phyloP scores from a whole-genome alignment of 64 coral and sea anemone genomes.

The Stichodactyla helianthus region DNA sequence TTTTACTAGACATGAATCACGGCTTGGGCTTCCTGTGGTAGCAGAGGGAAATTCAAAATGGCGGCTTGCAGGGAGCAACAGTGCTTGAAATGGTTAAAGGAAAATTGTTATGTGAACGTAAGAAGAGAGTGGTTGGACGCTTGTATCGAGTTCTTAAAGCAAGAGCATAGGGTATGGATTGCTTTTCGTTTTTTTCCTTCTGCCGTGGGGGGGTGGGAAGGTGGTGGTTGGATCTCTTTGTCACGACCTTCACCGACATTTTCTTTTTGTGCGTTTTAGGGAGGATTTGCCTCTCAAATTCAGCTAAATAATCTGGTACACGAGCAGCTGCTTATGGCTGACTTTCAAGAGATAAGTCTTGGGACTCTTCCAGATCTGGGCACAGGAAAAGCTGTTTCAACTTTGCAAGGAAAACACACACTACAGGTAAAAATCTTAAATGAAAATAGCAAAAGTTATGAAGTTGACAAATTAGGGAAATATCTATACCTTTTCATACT shows the following conservation, averaged over 20 bases:
- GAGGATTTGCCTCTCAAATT: constrained; percentile 9
- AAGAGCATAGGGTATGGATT: constrained; percentile 56
- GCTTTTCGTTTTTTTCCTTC: background rate
- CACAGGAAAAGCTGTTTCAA: background rate
- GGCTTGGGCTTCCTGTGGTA: background rate
- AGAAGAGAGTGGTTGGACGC: constrained; percentile 73
- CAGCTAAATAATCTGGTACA: constrained; percentile 65
- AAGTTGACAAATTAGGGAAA: no score
- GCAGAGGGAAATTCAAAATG: constrained; percentile 52
- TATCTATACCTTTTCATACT: no score
- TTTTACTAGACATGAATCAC: background rate
- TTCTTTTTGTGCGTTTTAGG: constrained; percentile 24
- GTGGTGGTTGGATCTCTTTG: background rate
- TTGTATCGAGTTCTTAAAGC: constrained; percentile 60
- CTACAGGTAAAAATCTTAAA: background rate
- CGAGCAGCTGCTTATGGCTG: constrained; percentile 82
- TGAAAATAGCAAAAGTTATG: background rate
- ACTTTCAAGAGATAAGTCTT: constrained; percentile 74
- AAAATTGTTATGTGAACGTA: constrained; percentile 32
- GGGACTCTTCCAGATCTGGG: constrained; percentile 23
- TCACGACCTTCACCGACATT: background rate
- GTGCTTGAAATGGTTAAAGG: constrained; percentile 40
- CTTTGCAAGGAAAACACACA: constrained; percentile 3
- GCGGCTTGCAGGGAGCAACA: constrained; percentile 38
- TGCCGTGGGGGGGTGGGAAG: background rate